A percentile compares a stretch with the other conserved stretches of the same genome.
Evolutionary conservation across 2,797 vertebrate species (phyloP).

Genomic region (Sebastes minor): DNA sequence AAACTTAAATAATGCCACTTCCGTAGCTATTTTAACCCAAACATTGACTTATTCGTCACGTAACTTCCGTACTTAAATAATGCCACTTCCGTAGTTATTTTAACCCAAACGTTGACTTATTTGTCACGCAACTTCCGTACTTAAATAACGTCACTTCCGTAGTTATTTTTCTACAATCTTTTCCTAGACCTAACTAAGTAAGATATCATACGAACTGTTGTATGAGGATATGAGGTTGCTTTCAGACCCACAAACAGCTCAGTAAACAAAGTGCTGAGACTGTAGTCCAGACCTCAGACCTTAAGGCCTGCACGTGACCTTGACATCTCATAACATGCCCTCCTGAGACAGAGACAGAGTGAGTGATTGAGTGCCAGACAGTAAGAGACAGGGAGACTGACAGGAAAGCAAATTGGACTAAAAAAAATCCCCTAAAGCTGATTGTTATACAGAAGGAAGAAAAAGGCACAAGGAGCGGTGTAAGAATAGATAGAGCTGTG

Average conservation of each 20-base stretch:
- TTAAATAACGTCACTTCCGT: too few relatives aligned
- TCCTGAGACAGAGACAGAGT: constrained; percentile 11
- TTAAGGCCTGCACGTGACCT: constrained; percentile 23
- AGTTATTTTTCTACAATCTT: too few relatives aligned
- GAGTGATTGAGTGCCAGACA: constrained; percentile 30
- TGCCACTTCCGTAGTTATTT: too few relatives aligned
- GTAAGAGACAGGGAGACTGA: constrained; percentile 42
- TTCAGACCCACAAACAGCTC: constrained; percentile 14
- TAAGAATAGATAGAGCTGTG: constrained; percentile 38
- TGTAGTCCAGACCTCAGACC: constrained; percentile 13
- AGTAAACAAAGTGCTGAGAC: constrained; percentile 6
- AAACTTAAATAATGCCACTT: too few relatives aligned
- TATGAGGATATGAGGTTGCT: too few relatives aligned
- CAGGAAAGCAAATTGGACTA: constrained; percentile 32
- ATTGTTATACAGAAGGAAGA: constrained; percentile 28
- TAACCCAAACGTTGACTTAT: too few relatives aligned
- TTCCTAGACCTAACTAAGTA: too few relatives aligned
- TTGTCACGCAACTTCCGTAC: too few relatives aligned
- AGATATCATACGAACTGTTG: too few relatives aligned
- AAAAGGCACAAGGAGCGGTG: constrained; percentile 14
- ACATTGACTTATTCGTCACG: too few relatives aligned
- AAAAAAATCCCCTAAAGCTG: constrained; percentile 13
- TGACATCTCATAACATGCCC: constrained; percentile 27
- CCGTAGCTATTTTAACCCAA: too few relatives aligned
- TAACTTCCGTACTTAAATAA: too few relatives aligned